Percentiles rank a stretch among this genome's conserved stretches.
phyloP scores from a whole-genome alignment of 2,797 vertebrate species.

The Channallabes apus region DNA sequence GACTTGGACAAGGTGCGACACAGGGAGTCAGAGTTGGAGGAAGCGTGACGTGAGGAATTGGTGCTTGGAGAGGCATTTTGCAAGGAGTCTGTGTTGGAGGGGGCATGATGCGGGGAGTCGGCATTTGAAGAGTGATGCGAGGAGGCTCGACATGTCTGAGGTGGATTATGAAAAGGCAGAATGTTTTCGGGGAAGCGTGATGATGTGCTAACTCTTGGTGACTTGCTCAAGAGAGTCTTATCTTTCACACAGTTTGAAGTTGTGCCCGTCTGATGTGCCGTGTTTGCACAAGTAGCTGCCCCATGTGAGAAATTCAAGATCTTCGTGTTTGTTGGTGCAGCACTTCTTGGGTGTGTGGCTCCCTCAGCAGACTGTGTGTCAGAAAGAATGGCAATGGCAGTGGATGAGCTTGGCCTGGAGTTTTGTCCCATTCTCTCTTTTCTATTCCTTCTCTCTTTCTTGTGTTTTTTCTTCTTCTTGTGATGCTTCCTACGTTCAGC shows the following conservation, averaged over 20 bases:
- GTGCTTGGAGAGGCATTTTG: too few relatives aligned
- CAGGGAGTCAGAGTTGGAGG: too few relatives aligned
- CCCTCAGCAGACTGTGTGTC: conserved; percentile 60
- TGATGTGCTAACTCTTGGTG: neutral
- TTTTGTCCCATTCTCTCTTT: conserved; percentile 68
- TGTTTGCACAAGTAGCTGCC: neutral
- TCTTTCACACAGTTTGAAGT: neutral
- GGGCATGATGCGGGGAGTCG: neutral
- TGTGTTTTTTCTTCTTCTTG: conserved; percentile 92
- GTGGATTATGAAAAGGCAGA: neutral
- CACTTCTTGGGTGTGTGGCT: neutral
- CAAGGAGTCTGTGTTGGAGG: too few relatives aligned
- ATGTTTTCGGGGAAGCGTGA: neutral
- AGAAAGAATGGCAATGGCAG: conserved; percentile 81
- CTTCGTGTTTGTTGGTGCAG: neutral
- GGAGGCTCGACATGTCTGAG: neutral
- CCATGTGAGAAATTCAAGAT: neutral
- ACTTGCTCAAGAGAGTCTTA: neutral
- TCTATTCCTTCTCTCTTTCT: conserved; percentile 78
- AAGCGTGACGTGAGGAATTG: too few relatives aligned
- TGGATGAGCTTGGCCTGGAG: conserved; percentile 63
- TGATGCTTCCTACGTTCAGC: conserved; percentile 79
- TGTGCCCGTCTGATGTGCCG: neutral
- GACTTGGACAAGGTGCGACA: too few relatives aligned
- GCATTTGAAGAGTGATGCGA: too few relatives aligned